Conservation (phyloP, 2,888 invertebrate species). For the Mylabris sibirica region DNA sequence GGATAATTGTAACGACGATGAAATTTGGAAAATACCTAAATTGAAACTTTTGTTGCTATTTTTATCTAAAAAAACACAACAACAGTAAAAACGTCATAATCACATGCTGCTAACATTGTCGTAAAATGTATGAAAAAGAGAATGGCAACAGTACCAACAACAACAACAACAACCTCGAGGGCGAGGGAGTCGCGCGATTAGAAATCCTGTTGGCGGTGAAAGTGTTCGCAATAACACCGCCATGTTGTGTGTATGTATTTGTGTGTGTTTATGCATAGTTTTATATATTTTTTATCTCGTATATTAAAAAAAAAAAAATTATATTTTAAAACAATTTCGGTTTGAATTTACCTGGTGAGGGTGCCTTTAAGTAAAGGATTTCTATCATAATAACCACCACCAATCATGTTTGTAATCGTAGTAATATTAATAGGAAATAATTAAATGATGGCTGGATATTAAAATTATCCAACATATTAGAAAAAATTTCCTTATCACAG, state of each 20-base stretch:
- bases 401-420: conserved; percentile 56
- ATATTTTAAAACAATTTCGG: background rate
- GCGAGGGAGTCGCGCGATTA: conserved; percentile 45
- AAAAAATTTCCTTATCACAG: conserved; percentile 31
- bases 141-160: conserved; percentile 35
- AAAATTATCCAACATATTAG: conserved; percentile 33
- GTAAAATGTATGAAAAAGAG: conserved; percentile 36
- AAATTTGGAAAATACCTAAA: no score
- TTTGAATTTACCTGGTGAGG: conserved; percentile 63
- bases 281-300: background rate
- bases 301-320: no score
- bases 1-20: no score
- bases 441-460: conserved; percentile 36
- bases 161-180: conserved; percentile 40
- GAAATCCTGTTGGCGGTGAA: conserved; percentile 52
- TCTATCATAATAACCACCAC: conserved; percentile 66
- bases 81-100: conserved; percentile 26
- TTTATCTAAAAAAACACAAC: background rate
- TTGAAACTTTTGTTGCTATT: no score
- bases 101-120: conserved; percentile 38
- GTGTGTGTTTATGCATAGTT: conserved; percentile 20
- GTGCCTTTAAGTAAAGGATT: conserved; percentile 69
- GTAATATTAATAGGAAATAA: conserved; percentile 29
- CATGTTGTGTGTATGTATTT: conserved; percentile 43
- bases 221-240: conserved; percentile 51